phyloP scores from a whole-genome alignment of 2,797 vertebrate genomes.

The Lepus oiostolus region DNA sequence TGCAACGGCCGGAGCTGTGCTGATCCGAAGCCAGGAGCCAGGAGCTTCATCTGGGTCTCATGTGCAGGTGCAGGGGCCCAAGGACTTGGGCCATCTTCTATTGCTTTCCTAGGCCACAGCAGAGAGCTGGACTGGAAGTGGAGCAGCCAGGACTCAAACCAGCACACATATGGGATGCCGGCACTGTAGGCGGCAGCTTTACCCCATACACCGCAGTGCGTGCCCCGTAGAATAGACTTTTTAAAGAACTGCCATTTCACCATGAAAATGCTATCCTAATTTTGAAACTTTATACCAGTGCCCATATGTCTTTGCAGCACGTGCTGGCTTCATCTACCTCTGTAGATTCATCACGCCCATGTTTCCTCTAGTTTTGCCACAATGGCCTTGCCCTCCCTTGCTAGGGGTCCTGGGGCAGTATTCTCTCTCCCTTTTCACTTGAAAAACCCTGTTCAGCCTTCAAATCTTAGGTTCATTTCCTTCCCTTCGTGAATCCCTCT shows the following conservation, averaged over 20 bases:
- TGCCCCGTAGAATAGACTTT: neutral
- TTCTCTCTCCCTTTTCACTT: neutral
- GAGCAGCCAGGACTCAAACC: no score
- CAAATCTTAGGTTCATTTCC: neutral
- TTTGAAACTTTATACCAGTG: neutral
- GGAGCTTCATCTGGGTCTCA: no score
- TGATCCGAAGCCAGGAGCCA: no score
- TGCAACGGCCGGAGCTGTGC: no score
- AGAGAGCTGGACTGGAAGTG: no score
- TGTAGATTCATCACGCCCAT: neutral
- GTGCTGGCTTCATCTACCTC: neutral
- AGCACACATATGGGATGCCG: no score
- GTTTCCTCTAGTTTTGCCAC: neutral
- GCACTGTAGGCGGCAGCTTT: no score
- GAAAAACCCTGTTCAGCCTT: neutral
- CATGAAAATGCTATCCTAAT: neutral
- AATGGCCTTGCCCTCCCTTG: neutral
- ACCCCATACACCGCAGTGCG: no score
- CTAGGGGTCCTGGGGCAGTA: neutral
- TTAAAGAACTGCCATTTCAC: neutral
- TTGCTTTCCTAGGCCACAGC: no score
- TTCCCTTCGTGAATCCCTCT: neutral
- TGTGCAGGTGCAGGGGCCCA: no score
- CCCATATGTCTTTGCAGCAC: neutral
- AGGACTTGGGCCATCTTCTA: no score